These are phyloP conservation scores for Palythoa grandis DNA, from an alignment of 92 coral and sea anemone genomes.

Conservation along the genomic window DNA sequence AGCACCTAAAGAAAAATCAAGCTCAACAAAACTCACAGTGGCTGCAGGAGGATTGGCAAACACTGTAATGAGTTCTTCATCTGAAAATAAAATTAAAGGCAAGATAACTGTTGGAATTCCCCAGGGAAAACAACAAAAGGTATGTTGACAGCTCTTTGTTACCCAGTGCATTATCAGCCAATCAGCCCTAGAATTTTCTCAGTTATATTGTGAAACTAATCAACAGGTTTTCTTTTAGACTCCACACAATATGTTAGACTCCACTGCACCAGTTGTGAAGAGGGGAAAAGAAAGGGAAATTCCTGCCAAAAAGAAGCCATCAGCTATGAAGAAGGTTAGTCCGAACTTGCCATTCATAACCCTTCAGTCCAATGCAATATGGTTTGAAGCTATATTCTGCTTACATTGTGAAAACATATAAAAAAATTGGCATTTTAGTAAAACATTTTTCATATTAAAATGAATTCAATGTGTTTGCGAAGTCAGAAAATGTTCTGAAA, in stretches of 20 bases:
- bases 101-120: neutral
- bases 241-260: slow-evolving; percentile 80
- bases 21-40: slow-evolving; percentile 36
- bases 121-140: slow-evolving; percentile 21
- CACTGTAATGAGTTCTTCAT: neutral
- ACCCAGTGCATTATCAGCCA: neutral
- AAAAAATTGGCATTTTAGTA: neutral
- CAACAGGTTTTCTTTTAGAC: slow-evolving; percentile 16
- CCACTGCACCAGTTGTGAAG: slow-evolving; percentile 91
- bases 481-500: too few relatives aligned
- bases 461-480: too few relatives aligned
- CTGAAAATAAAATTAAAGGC: slow-evolving; percentile 19
- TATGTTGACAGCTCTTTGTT: neutral
- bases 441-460: too few relatives aligned
- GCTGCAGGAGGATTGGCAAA: slow-evolving; percentile 52
- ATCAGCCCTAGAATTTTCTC: neutral
- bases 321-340: slow-evolving; percentile 80
- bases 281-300: slow-evolving; percentile 92
- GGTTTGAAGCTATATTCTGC: too few relatives aligned
- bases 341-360: neutral
- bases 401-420: neutral
- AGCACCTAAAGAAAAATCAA: slow-evolving; percentile 35
- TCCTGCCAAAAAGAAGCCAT: slow-evolving; percentile 92
- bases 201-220: neutral
- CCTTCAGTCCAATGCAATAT: too few relatives aligned